phyloP scores from a whole-genome alignment of 23 tunicate species.

The Phallusia fumigata region DNA sequence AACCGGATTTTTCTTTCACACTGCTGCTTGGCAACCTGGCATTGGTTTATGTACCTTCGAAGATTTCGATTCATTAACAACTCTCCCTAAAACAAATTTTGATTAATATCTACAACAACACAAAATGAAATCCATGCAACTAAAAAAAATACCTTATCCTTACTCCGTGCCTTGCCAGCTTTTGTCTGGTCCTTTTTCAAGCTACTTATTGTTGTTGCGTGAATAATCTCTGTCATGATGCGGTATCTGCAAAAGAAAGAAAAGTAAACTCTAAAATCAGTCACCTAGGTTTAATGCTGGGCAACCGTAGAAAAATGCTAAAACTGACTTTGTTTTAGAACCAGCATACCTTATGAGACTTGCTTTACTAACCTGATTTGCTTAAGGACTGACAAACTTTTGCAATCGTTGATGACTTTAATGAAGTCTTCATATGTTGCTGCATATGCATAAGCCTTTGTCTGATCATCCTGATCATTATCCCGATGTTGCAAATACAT shows the following conservation, averaged over 20 bases:
- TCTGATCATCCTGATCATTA: slow-evolving; percentile 46
- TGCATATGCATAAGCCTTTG: slow-evolving; percentile 83
- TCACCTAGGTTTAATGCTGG: too few relatives aligned
- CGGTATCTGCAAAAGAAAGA: slow-evolving; percentile 28
- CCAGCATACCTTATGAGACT: too few relatives aligned
- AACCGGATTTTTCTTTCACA: slow-evolving; percentile 86
- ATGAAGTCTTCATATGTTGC: slow-evolving; percentile 95
- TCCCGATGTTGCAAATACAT: slow-evolving; percentile 47
- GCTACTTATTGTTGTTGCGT: slow-evolving; percentile 88
- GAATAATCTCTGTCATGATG: slow-evolving; percentile 82
- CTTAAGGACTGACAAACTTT: slow-evolving; percentile 39
- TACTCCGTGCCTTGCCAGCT: slow-evolving; percentile 81
- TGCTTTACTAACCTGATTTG: slow-evolving; percentile 64
- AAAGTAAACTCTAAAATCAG: too few relatives aligned
- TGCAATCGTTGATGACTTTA: slow-evolving; percentile 68
- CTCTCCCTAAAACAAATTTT: slow-evolving; percentile 55
- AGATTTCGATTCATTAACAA: slow-evolving; percentile 65
- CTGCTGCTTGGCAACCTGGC: slow-evolving; percentile 91
- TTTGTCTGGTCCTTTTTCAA: slow-evolving; percentile 72
- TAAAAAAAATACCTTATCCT: slow-evolving; percentile 60
- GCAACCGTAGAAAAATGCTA: too few relatives aligned
- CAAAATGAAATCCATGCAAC: not conserved
- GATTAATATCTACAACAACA: not conserved
- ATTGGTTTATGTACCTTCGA: slow-evolving; percentile 85
- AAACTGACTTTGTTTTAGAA: too few relatives aligned